Conservation (phyloP, 2,113 vertebrate species). For the Corythoichthys intestinalis region DNA sequence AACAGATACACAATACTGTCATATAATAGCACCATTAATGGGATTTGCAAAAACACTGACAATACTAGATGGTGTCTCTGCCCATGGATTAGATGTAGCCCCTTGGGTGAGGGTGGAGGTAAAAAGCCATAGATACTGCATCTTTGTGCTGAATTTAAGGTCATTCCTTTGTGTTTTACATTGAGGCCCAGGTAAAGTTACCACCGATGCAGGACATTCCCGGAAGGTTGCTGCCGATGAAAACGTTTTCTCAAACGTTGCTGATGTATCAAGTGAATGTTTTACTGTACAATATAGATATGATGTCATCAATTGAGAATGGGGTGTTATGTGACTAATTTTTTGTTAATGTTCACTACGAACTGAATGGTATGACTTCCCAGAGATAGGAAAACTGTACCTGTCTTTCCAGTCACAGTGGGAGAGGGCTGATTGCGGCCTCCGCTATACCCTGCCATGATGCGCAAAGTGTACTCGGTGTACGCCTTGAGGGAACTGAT, state of each 20-base stretch:
- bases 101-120: slow-evolving; percentile 5
- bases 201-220: slow-evolving; percentile 12
- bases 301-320: slow-evolving; percentile 35
- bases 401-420: slow-evolving; percentile 80
- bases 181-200: slow-evolving; percentile 42
- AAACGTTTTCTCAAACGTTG: slow-evolving; percentile 16
- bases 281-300: slow-evolving; percentile 49
- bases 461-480: slow-evolving; percentile 79
- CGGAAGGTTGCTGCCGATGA: slow-evolving; percentile 17
- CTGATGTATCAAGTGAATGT: not conserved
- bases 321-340: slow-evolving; percentile 11
- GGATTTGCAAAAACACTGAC: not conserved
- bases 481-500: slow-evolving; percentile 75
- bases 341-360: not conserved
- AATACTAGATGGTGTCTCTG: slow-evolving; percentile 6
- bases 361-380: not conserved
- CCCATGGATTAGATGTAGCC: slow-evolving; percentile 22
- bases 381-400: slow-evolving; percentile 55
- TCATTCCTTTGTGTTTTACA: slow-evolving; percentile 45
- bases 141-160: not conserved
- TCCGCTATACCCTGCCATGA: slow-evolving; percentile 76
- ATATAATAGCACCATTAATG: not conserved
- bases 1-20: not conserved
- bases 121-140: not conserved
- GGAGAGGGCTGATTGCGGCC: slow-evolving; percentile 82